Evolutionary conservation across 2,888 invertebrate genomes (phyloP).

Genomic region (Hoplodrina blanda): DNA sequence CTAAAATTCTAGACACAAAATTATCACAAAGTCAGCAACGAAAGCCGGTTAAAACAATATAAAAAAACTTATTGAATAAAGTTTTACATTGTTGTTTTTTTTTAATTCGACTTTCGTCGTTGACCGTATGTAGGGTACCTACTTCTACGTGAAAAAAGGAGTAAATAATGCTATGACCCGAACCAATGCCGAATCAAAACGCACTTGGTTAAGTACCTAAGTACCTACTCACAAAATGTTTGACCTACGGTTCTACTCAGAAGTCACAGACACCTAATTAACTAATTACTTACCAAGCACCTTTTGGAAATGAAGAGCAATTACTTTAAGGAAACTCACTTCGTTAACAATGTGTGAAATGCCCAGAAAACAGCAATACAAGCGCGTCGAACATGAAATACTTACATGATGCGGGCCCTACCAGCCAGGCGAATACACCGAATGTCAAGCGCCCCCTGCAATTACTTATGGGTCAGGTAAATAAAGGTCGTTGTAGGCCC

Average conservation of each 20-base stretch:
- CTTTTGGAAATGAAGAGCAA: slow-evolving; percentile 21
- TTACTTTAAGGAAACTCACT: background rate
- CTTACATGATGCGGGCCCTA: slow-evolving; percentile 1
- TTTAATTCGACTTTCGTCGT: background rate
- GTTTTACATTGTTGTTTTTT: no score
- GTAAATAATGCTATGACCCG: background rate
- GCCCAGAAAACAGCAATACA: slow-evolving; percentile 13
- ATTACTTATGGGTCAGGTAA: slow-evolving; percentile 53
- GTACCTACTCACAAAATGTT: slow-evolving; percentile 8
- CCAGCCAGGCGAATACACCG: slow-evolving; percentile 28
- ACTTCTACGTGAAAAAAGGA: background rate
- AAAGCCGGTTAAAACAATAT: no score
- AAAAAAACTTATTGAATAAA: no score
- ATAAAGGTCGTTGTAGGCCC: slow-evolving; percentile 32
- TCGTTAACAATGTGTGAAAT: slow-evolving; percentile 13
- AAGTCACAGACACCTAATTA: no score
- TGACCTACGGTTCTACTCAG: background rate
- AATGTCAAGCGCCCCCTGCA: slow-evolving; percentile 46
- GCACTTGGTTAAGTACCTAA: no score
- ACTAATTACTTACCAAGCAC: slow-evolving; percentile 1
- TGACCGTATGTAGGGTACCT: no score
- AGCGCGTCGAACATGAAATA: slow-evolving; percentile 22
- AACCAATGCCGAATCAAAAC: background rate
- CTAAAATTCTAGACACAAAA: no score
- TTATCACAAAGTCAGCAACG: no score